Evolutionary conservation across 2,888 invertebrate genomes (phyloP).

Genomic region (Thera obeliscata): DNA sequence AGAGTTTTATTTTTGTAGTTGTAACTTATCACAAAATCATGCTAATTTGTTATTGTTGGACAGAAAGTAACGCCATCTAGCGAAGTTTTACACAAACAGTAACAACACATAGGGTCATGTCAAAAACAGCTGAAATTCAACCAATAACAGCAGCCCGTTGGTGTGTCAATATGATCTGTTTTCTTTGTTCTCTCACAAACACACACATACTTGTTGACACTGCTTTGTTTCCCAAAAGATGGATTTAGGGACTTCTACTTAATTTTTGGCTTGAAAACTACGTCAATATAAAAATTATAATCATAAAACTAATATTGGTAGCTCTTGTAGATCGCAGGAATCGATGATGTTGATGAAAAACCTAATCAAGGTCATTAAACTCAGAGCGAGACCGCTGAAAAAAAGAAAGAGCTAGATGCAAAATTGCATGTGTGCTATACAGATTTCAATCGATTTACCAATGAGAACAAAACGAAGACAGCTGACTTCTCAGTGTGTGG

Average conservation of each 20-base stretch:
- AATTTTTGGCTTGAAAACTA: conserved; percentile 33
- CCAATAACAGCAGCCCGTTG: conserved; percentile 63
- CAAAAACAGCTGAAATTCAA: conserved; percentile 79
- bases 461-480: conserved; percentile 72
- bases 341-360: conserved; percentile 46
- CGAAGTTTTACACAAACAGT: conserved; percentile 26
- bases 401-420: conserved; percentile 55
- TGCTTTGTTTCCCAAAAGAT: conserved; percentile 79
- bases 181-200: conserved; percentile 59
- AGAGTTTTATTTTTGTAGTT: background rate
- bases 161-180: conserved; percentile 65
- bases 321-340: conserved; percentile 40
- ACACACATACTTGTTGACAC: conserved; percentile 67
- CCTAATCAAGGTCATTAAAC: conserved; percentile 66
- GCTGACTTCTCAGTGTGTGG: conserved; percentile 80
- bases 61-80: conserved; percentile 65
- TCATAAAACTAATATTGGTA: conserved; percentile 35
- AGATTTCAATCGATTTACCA: conserved; percentile 80
- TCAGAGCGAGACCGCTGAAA: conserved; percentile 59
- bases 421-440: conserved; percentile 60
- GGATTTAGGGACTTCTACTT: conserved; percentile 42
- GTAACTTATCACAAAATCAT: background rate
- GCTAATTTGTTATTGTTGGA: conserved; percentile 56
- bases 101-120: conserved; percentile 47
- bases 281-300: conserved; percentile 18